Percentiles rank a stretch among this genome's conserved stretches.
These are phyloP conservation scores for Antheraea mylitta DNA, from an alignment of 1,140 invertebrate genomes.

Conservation along the genomic window DNA sequence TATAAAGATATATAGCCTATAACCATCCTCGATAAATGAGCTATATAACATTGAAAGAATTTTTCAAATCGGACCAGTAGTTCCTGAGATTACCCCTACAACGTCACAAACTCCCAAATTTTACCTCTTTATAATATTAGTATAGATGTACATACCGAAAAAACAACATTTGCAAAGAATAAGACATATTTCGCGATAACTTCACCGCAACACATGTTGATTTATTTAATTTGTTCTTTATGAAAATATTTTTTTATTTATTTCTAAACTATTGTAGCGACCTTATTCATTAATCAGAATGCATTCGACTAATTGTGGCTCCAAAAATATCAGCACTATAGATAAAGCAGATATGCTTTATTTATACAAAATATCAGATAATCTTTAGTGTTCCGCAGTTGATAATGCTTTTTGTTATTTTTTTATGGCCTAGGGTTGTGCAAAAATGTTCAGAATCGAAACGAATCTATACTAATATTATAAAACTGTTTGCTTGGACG, in stretches of 20 bases:
- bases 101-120: no score
- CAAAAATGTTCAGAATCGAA: no score
- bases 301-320: neutral
- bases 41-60: no score
- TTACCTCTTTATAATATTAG: no score
- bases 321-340: neutral
- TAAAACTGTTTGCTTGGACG: no score
- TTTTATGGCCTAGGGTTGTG: no score
- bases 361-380: neutral
- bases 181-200: conserved; percentile 34
- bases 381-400: neutral
- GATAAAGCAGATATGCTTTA: neutral
- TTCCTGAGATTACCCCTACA: no score
- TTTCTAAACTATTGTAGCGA: neutral
- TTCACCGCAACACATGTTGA: conserved; percentile 25
- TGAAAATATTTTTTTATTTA: neutral
- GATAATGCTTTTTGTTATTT: neutral
- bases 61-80: no score
- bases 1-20: no score
- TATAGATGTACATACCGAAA: conserved; percentile 22
- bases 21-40: no score
- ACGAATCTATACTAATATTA: no score
- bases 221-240: neutral
- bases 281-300: neutral
- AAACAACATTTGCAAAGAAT: conserved; percentile 30